A percentile compares a stretch with the other conserved stretches of the same genome.
Conservation (phyloP, 1,140 invertebrate species). For the Amphibalanus amphitrite region DNA sequence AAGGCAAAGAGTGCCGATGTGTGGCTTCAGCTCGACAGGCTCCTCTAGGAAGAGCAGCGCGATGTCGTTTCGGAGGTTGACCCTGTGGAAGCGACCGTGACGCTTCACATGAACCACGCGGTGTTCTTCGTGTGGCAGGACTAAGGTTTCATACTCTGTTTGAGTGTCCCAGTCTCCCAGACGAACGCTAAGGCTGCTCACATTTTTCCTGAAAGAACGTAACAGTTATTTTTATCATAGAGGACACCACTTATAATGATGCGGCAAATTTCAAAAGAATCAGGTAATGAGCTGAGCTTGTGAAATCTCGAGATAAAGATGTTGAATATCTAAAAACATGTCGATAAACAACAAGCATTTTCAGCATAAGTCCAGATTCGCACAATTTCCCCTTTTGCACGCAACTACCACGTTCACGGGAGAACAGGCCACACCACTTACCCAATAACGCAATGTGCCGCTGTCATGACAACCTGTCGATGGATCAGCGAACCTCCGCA, state of each 20-base stretch:
- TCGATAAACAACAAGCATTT: too few species aligned
- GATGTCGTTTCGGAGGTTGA: conserved; percentile 35
- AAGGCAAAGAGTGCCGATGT: conserved; percentile 38
- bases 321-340: too few species aligned
- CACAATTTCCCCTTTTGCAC: too few species aligned
- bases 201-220: too few species aligned
- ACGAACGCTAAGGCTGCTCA: conserved; percentile 29
- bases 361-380: too few species aligned
- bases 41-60: conserved; percentile 36
- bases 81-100: conserved; percentile 26
- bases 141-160: conserved; percentile 19
- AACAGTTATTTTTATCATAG: too few species aligned
- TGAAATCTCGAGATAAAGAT: too few species aligned
- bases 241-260: too few species aligned
- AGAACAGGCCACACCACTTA: too few species aligned
- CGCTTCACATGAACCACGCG: conserved; percentile 19
- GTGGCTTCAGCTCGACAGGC: conserved; percentile 33
- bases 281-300: too few species aligned
- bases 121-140: conserved; percentile 22
- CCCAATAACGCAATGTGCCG: conserved; percentile 29
- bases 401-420: too few species aligned
- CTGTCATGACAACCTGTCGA: conserved; percentile 30
- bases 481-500: conserved; percentile 34
- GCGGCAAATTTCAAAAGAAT: too few species aligned
- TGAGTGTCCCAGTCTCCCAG: conserved; percentile 32